These are phyloP conservation scores for Cheumatopsyche charites DNA, from an alignment of 1,140 invertebrate species.

Conservation along the genomic window DNA sequence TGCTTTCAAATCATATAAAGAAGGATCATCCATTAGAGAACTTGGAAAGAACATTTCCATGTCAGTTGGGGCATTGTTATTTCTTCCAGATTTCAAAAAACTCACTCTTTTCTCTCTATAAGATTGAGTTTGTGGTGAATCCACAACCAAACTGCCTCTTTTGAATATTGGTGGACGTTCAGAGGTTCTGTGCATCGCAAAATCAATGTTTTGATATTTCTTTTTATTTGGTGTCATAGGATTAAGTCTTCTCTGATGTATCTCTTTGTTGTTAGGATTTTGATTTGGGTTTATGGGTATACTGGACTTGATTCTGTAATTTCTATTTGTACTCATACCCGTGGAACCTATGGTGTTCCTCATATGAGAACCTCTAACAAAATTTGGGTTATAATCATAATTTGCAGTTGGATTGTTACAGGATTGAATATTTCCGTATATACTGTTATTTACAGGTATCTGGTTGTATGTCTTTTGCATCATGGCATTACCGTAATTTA, in stretches of 20 bases:
- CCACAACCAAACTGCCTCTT: slow-evolving; percentile 38
- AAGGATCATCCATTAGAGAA: slow-evolving; percentile 21
- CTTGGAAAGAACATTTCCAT: slow-evolving; percentile 31
- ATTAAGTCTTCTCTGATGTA: not conserved
- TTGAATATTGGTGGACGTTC: slow-evolving; percentile 39
- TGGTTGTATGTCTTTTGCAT: slow-evolving; percentile 3
- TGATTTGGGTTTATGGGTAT: not conserved
- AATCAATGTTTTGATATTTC: slow-evolving; percentile 1
- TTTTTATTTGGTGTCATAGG: not conserved
- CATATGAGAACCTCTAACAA: slow-evolving; percentile 36
- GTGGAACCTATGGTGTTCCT: slow-evolving; percentile 40
- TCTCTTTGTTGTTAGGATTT: not conserved
- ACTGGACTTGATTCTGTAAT: not conserved
- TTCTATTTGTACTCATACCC: not conserved
- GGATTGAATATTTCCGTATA: not conserved
- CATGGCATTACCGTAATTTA: slow-evolving; percentile 18
- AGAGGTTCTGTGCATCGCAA: not conserved
- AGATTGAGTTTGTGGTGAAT: slow-evolving; percentile 12
- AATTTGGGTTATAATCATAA: slow-evolving; percentile 32
- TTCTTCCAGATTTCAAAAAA: slow-evolving; percentile 35
- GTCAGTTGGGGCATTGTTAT: not conserved
- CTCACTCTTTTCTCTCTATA: slow-evolving; percentile 43
- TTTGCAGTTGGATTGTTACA: not conserved
- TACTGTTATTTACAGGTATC: not conserved
- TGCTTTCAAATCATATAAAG: not conserved